Base-by-base conservation (phyloP, 1,140 invertebrate genomes). In the Chymomyza costata region DNA sequence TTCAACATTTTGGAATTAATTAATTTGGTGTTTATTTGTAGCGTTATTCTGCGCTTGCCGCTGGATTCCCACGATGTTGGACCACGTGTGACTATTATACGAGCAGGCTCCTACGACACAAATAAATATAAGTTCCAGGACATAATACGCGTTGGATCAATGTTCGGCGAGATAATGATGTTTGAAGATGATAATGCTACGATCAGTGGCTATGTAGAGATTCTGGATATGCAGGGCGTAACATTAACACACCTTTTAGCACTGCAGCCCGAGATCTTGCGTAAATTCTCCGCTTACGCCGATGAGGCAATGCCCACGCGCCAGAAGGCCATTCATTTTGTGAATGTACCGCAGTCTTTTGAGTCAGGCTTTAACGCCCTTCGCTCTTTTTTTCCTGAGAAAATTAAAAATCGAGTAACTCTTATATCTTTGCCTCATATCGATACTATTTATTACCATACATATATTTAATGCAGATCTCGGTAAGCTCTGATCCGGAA, bases 221-320 rank as follows among this genome's bases (percentile, higher is more conserved):
- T 89, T 7, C 65, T 88, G 65, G 88, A 89, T 56, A 82, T 88
- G 61, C 63, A 81, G 37, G 84, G 84, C 2, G 66, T 87, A 0
- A 85, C 83, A 3, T 84, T 85, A 16, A 71, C 63, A 0, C 88
- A 88, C 68, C 82, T 88, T 14, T 57, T 88, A 28, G 86, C 87
- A 61, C 83, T 88, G 61, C 86, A 87, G 8, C 87, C 88, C 6
- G 63, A 85, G 13, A 16, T 86, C 8, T 82, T 88, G 62, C 87
- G 88, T 47, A 88, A 88, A 54, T 86, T 87, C 66, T 84, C 88
- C 7, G 82, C 84, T 0, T 86, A 87, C 17, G 85, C 85, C 54
- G 87, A 89, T 69, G 89, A 89, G 40, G 88, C 87, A 2, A 86
- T 88, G 49, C 88, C 89, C 2, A 80, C 89, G n/a, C 80, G 89